Evolutionary conservation across 2,888 invertebrate species (phyloP), one percentile per base, ranked within the genome.

Genomic region (Habroteleia sp.): DNA sequence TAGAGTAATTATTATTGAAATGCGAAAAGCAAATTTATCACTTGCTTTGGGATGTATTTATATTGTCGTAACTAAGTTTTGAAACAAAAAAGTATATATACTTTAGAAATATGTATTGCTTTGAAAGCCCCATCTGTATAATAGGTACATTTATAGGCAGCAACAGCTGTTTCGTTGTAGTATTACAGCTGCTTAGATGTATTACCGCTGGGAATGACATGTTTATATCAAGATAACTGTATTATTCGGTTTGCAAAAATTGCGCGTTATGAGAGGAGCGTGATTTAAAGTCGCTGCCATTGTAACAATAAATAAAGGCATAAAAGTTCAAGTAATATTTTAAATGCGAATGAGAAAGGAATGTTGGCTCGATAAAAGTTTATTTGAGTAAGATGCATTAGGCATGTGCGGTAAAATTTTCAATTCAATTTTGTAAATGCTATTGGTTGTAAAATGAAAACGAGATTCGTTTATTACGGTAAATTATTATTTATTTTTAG

Each of bases 111-210:
- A 50, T 62, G 31, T 62, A 62, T 62, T 62, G 50, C 48, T 41
- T 41, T 62, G 23, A 48, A 50, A 62, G 37, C 48, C n/a, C n/a
- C 48, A 62, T 62, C 20, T 62, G 62, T 62, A 62, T 50, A 62
- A 62, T 62, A 50, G 41, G 62, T 41, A 62, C 62, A 62, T 62
- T 62, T 62, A 62, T 62, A 62, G 50, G 39, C 39, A 50, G 50
- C 50, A 62, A 50, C 62, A 62, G 48, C 48, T 62, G 62, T 62
- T 62, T 50, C 31, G 6, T 17, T 23, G 39, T 50, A 39, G 48
- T 39, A 41, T 41, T 62, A 62, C 62, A 62, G 62, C 62, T 62
- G 62, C 62, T 62, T 62, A 62, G 62, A 62, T 27, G 48, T 62
- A 62, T 48, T 62, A 50, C 62, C 41, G 37, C 13, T 17, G 29